These are phyloP conservation scores for Hydriomena furcata DNA, from an alignment of 2,888 invertebrate species.

Conservation along the genomic window DNA sequence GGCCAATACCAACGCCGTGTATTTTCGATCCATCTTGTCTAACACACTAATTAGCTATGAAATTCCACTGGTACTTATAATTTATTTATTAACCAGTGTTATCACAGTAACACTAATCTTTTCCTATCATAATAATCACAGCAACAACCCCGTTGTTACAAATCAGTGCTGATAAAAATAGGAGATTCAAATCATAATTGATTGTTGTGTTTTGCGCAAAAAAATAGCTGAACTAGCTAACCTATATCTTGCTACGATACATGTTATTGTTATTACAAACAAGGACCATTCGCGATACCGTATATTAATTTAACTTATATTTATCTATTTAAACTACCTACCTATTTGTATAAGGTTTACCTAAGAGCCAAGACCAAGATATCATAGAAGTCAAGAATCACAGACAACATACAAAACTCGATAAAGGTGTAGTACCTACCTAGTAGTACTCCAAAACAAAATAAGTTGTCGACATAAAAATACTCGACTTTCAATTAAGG, in stretches of 20 bases:
- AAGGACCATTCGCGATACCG: no score
- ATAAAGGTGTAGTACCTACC: no score
- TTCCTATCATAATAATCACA: conserved; percentile 38
- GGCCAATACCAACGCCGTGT: conserved; percentile 51
- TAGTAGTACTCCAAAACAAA: no score
- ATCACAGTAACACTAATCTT: conserved; percentile 38
- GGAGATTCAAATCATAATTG: conserved; percentile 53
- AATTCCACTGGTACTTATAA: conserved; percentile 32
- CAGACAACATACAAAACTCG: no score
- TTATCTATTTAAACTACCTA: background rate
- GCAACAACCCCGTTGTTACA: conserved; percentile 39
- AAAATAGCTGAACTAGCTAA: background rate
- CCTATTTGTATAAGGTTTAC: no score
- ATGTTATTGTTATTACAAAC: no score
- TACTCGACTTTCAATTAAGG: no score
- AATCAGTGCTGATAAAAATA: conserved; percentile 51
- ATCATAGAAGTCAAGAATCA: no score
- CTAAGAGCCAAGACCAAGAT: no score
- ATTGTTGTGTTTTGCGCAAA: conserved; percentile 47
- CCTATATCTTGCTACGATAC: background rate
- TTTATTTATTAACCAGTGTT: conserved; percentile 48
- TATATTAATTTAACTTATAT: no score
- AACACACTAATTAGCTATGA: conserved; percentile 34
- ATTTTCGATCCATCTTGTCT: conserved; percentile 55
- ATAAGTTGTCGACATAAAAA: no score